Percentiles rank a stretch among this genome's conserved stretches.
Conservation (phyloP, 1,140 invertebrate species). For the Musca domestica region DNA sequence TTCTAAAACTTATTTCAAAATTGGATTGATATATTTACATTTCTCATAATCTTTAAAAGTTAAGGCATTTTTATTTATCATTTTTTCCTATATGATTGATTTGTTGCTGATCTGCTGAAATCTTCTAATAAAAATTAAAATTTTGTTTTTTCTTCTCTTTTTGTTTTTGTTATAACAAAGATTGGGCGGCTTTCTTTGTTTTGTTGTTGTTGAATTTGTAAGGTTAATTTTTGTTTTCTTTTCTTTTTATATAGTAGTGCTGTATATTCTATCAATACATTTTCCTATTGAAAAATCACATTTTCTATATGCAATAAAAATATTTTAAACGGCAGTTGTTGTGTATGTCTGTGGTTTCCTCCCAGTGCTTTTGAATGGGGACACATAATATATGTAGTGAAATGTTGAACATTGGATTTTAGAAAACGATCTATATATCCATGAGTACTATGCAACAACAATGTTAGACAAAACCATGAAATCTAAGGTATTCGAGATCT, state of each 20-base stretch:
- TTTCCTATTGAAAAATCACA: not conserved
- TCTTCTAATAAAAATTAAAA: not conserved
- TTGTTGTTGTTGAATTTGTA: not conserved
- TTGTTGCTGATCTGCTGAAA: not conserved
- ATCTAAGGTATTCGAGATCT: no score
- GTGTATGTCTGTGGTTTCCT: no score
- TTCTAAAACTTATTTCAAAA: no score
- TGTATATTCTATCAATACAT: not conserved
- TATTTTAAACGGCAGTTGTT: no score
- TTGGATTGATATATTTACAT: conserved; percentile 5
- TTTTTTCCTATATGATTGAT: conserved; percentile 7
- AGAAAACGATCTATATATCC: no score
- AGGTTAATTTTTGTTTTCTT: not conserved
- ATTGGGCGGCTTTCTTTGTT: conserved; percentile 20
- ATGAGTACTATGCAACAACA: no score
- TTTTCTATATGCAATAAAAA: conserved; percentile 14
- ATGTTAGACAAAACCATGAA: no score
- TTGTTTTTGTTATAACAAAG: conserved; percentile 4
- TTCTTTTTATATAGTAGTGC: conserved; percentile 7
- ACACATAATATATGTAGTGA: no score
- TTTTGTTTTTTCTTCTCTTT: not conserved
- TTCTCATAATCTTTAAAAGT: conserved; percentile 16
- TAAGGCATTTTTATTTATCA: conserved; percentile 11
- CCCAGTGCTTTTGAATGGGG: no score
- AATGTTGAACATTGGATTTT: no score